Evolutionary conservation across 2,113 vertebrate genomes (phyloP), one percentile per base, ranked within the genome.

Genomic region (Amazona guildingii): DNA sequence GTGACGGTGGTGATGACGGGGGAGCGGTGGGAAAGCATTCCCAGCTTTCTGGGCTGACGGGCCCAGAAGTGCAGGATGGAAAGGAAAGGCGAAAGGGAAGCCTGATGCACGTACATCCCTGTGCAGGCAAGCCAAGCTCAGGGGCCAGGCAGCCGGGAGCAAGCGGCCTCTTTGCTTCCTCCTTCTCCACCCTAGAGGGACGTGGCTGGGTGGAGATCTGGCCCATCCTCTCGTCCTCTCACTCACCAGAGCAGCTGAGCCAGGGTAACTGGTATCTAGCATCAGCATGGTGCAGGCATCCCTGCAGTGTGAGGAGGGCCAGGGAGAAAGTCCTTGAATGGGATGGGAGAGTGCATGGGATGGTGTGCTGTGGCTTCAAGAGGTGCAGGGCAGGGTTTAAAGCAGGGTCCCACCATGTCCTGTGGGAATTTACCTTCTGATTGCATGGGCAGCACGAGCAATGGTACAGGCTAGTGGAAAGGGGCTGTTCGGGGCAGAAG

Each of bases 171-270:
- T 66, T 87, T 17, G 83, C 93, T 88, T 94, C 95, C 93, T 95
- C 89, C 83, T 54, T 67, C 69, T 80, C 92, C 95, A 37, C 81
- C 91, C 96, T 94, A 80, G 8, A 72, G 94, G 88, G 92, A 93
- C 6, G 13, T 67, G 80, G 44, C 92, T 61, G 95, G 94, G 92
- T 86, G 94, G 92, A 87, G 94, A 88, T 63, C 88, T 94, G 95
- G 90, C 88, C 92, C 86, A 12, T 52, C 43, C 33, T 88, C 62
- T 77, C 0, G 2, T 72, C 43, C 17, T 93, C 27, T 57, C 3
- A 3, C 70, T 82, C 1, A 2, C 77, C 86, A 90, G 85, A 8
- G 1, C 64, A 67, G 85, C 85, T 88, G 43, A 92, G 41, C 83
- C 72, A 92, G 95, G 92, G 83, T 73, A 78, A 64, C 75, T 88